Percentiles rank a stretch among this genome's conserved stretches.
Conservation (phyloP, 2,888 invertebrate genomes). For the Cinara cedri region DNA sequence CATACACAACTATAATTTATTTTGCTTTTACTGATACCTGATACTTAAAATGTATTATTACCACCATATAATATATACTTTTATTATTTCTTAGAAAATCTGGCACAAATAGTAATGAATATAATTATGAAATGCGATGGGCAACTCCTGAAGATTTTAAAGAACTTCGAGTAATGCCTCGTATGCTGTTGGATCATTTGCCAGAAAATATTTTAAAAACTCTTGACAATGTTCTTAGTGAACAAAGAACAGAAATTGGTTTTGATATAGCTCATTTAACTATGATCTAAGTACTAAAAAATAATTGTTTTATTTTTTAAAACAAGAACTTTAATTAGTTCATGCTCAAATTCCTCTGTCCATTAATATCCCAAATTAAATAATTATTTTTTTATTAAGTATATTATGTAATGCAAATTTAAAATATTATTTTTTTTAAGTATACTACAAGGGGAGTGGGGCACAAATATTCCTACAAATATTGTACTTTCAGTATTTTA, state of each 20-base stretch:
- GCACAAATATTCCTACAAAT: slow-evolving; percentile 51
- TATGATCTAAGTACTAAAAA: slow-evolving; percentile 58
- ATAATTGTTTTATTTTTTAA: slow-evolving; percentile 29
- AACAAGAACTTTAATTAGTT: slow-evolving; percentile 48
- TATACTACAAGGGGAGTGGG: slow-evolving; percentile 31
- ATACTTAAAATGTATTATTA: background rate
- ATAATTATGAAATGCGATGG: slow-evolving; percentile 79
- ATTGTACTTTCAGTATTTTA: slow-evolving; percentile 53
- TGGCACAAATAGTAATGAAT: slow-evolving; percentile 66
- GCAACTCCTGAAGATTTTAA: slow-evolving; percentile 78
- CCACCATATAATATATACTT: slow-evolving; percentile 5
- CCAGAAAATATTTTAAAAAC: slow-evolving; percentile 80
- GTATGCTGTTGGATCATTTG: slow-evolving; percentile 85
- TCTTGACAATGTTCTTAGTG: slow-evolving; percentile 69
- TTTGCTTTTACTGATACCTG: background rate
- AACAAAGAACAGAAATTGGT: slow-evolving; percentile 62
- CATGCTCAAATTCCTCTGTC: slow-evolving; percentile 49
- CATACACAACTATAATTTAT: background rate
- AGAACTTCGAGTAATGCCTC: slow-evolving; percentile 82
- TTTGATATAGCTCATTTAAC: slow-evolving; percentile 60
- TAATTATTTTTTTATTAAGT: slow-evolving; percentile 26
- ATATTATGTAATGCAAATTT: slow-evolving; percentile 18
- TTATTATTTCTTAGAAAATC: slow-evolving; percentile 66
- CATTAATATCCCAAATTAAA: slow-evolving; percentile 18
- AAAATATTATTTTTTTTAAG: slow-evolving; percentile 27